Evolutionary conservation across 2,797 vertebrate genomes (phyloP).

Genomic region (Pipistrellus pygmaeus): DNA sequence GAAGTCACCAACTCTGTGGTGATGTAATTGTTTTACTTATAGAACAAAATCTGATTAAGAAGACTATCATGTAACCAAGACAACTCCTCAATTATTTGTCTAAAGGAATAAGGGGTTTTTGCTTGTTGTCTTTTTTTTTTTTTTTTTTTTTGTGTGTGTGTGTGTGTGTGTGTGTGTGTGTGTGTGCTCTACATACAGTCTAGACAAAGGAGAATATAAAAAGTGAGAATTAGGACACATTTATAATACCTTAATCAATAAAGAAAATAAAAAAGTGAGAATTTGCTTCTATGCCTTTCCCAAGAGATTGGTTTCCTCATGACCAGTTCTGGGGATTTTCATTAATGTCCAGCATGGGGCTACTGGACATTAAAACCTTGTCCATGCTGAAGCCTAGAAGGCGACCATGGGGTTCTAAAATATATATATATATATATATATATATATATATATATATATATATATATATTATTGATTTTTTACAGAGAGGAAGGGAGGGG

Average conservation of each 20-base stretch:
- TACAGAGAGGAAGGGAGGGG: no score
- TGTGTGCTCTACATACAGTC: neutral
- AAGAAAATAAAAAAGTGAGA: neutral
- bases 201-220: conserved; percentile 31
- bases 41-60: conserved; percentile 17
- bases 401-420: neutral
- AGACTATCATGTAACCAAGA: neutral
- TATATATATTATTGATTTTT: neutral
- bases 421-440: no score
- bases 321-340: neutral
- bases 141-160: no score
- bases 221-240: conserved; percentile 4
- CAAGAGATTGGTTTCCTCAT: neutral
- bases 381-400: neutral
- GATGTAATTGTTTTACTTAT: neutral
- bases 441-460: no score
- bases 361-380: neutral
- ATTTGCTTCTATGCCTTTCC: neutral
- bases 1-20: neutral
- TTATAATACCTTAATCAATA: no score
- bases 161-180: neutral
- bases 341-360: no score
- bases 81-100: conserved; percentile 17
- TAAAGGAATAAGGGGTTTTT: neutral
- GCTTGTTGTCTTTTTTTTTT: neutral